Evolutionary conservation across 92 coral and sea anemone species (phyloP).

Genomic region (Pocillopora grandis): DNA sequence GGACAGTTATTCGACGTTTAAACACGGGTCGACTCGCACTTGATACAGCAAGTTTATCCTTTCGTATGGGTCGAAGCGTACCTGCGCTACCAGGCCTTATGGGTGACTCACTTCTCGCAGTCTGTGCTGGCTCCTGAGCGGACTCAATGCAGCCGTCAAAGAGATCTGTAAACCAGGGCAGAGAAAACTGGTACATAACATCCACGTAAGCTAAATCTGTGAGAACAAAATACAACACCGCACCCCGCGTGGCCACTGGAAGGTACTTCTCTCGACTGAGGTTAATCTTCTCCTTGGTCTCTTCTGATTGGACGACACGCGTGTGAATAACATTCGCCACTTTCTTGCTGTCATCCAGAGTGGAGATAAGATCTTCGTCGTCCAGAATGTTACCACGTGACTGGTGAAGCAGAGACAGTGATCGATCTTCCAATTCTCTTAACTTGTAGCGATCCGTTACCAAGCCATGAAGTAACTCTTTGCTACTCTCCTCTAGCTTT

Average conservation of each 20-base stretch:
- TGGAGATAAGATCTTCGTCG: slow-evolving; percentile 87
- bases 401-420: slow-evolving; percentile 74
- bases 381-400: slow-evolving; percentile 94
- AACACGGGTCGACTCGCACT: slow-evolving; percentile 62
- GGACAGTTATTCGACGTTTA: slow-evolving; percentile 50
- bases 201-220: slow-evolving; percentile 82
- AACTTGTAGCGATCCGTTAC: slow-evolving; percentile 86
- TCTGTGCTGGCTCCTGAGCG: slow-evolving; percentile 46
- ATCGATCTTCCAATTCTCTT: slow-evolving; percentile 89
- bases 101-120: slow-evolving; percentile 65
- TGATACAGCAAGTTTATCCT: slow-evolving; percentile 37
- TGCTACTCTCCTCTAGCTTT: slow-evolving; percentile 76
- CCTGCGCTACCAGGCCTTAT: slow-evolving; percentile 93
- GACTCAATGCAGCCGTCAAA: slow-evolving; percentile 84
- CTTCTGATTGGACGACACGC: slow-evolving; percentile 88
- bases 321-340: slow-evolving; percentile 88
- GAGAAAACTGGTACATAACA: slow-evolving; percentile 95
- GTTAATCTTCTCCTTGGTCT: slow-evolving; percentile 72
- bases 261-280: slow-evolving; percentile 83
- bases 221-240: slow-evolving; percentile 86
- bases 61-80: slow-evolving; percentile 74
- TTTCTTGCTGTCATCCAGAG: slow-evolving; percentile 92
- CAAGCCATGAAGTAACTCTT: slow-evolving; percentile 64
- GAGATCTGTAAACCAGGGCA: slow-evolving; percentile 85
- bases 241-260: slow-evolving; percentile 93